These are phyloP conservation scores for Brenthis hecate DNA, from an alignment of 2,888 invertebrate species.

Conservation along the genomic window DNA sequence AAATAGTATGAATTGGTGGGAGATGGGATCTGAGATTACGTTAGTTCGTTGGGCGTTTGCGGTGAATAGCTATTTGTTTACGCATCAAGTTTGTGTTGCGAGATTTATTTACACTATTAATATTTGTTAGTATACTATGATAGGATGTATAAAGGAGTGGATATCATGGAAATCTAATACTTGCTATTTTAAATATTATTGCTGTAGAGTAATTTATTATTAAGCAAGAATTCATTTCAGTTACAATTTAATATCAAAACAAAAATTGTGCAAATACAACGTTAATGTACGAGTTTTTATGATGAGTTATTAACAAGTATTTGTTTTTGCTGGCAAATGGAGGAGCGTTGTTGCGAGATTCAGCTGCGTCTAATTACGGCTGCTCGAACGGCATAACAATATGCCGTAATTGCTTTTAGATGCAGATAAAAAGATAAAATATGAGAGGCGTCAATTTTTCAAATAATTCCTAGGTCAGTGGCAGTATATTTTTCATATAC, in stretches of 20 bases:
- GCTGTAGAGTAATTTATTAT: background rate
- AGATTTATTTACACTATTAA: constrained; percentile 1
- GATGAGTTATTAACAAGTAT: constrained; percentile 47
- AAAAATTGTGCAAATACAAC: background rate
- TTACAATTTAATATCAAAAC: constrained; percentile 2
- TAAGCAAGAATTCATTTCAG: background rate
- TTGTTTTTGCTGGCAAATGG: constrained; percentile 39
- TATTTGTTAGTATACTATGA: background rate
- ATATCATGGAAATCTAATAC: background rate
- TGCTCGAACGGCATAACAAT: constrained; percentile 35
- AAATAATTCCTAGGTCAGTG: constrained; percentile 3
- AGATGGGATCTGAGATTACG: constrained; percentile 20
- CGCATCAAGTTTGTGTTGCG: background rate
- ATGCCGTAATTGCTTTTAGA: constrained; percentile 36
- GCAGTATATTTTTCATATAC: background rate
- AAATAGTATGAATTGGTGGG: constrained; percentile 21
- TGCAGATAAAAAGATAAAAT: constrained; percentile 35
- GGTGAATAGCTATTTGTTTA: constrained; percentile 9
- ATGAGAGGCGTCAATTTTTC: constrained; percentile 24
- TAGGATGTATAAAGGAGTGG: background rate
- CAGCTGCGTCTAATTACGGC: constrained; percentile 37
- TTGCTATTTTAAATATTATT: too few species aligned
- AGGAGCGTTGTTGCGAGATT: constrained; percentile 33
- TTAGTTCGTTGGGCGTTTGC: background rate
- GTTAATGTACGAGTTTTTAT: constrained; percentile 37